Base-by-base conservation (phyloP, 1,140 invertebrate species). In the Agrypnia vestita region DNA sequence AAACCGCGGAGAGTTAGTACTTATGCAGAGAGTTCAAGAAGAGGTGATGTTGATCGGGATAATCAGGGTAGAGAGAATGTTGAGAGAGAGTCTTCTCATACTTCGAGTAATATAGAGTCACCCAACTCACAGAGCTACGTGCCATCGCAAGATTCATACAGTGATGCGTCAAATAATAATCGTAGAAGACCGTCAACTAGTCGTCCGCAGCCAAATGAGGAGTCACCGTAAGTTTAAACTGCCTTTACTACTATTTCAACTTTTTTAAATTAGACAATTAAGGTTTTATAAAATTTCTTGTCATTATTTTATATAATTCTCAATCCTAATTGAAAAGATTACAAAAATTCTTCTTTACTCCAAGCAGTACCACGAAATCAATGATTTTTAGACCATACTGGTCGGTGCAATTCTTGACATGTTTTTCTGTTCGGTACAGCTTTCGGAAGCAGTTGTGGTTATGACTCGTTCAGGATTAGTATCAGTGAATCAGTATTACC, bases 171-270 rank as follows among this genome's bases (percentile, higher is more conserved):
- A 17, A n/a, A 15, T 1, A 15, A 56, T 56, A 17, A 56, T 35
- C 25, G 25, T 7, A 56, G 53, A 56, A 56, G 53, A 56, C n/a
- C 25, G 25, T 35, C 53, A 56, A 56, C 53, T 10, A 56, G 53
- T 15, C 53, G 53, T 8, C 53, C n/a, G 6, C 25, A 1, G 6
- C 25, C 25, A 6, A 35, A 35, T 7, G n/a, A 15, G 7, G 53
- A 56, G n/a, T 56, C n/a, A 17, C 53, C 53, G 53, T 56, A 56
- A 56, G 53, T 56, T 56, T 56, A 56, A 1, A 3, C n/a, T 51
- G 11, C 11, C n/a, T 8, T 12, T 8, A 8, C 7, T 12, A 49
- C 12, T 49, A 49, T 49, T 49, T 49, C 12, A 7, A 49, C 12
- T 49, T 49, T n/a, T n/a, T n/a, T n/a, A n/a, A n/a, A n/a, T n/a